Evolutionary conservation across 1,140 invertebrate genomes (phyloP).

Genomic region (Drosophila varians): DNA sequence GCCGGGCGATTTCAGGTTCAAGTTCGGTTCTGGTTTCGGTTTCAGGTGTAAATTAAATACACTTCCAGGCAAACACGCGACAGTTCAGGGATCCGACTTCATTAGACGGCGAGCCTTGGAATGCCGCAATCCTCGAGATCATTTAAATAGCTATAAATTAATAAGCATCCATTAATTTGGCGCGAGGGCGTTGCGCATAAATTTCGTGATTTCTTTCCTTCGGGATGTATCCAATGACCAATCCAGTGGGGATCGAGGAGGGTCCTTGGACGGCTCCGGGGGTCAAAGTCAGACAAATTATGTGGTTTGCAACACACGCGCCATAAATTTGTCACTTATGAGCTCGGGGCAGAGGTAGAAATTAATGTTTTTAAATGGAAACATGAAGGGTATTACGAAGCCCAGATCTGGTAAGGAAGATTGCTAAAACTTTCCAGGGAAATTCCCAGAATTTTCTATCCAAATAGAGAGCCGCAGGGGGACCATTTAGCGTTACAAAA

Average conservation of each 20-base stretch:
- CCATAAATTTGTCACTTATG: slow-evolving; percentile 81
- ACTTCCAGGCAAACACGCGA: slow-evolving; percentile 60
- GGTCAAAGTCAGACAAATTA: slow-evolving; percentile 76
- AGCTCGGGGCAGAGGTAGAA: not conserved
- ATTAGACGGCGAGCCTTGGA: slow-evolving; percentile 56
- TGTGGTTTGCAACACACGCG: slow-evolving; percentile 78
- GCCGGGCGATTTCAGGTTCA: slow-evolving; percentile 61
- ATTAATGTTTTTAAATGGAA: not conserved
- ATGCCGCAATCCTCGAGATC: slow-evolving; percentile 68
- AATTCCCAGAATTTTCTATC: not conserved
- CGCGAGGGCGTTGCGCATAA: slow-evolving; percentile 76
- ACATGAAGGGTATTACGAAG: not conserved
- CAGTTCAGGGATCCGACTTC: slow-evolving; percentile 62
- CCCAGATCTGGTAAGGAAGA: too few relatives aligned
- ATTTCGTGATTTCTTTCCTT: slow-evolving; percentile 61
- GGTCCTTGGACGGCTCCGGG: slow-evolving; percentile 16
- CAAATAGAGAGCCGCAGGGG: not conserved
- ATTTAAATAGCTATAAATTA: slow-evolving; percentile 82
- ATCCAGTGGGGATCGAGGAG: slow-evolving; percentile 1
- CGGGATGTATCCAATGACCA: slow-evolving; percentile 43
- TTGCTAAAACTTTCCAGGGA: not conserved
- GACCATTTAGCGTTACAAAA: slow-evolving; percentile 1
- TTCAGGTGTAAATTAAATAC: slow-evolving; percentile 82
- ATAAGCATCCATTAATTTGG: slow-evolving; percentile 82
- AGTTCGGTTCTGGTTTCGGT: slow-evolving; percentile 64